phyloP scores from a whole-genome alignment of 2,797 vertebrate genomes.

The Squalus acanthias region DNA sequence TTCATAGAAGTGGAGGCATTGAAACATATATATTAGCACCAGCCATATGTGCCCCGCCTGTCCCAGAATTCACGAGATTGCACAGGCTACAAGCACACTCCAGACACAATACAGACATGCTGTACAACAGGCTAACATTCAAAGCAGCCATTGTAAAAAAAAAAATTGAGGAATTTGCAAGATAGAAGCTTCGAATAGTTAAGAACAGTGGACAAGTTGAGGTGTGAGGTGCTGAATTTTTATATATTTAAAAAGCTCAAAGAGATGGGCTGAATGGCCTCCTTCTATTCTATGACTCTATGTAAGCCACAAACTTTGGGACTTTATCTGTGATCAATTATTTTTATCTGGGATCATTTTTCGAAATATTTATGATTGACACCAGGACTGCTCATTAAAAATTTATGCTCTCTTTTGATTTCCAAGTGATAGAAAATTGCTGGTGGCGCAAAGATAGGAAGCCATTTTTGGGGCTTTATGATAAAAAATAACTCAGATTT shows the following conservation, averaged over 20 bases:
- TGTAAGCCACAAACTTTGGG: not conserved
- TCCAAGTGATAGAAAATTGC: no score
- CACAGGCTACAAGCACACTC: not conserved
- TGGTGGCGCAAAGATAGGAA: no score
- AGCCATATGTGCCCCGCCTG: not conserved
- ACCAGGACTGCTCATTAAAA: no score
- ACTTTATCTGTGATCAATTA: not conserved
- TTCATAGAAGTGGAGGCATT: not conserved
- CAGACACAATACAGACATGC: not conserved
- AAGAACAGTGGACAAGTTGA: not conserved
- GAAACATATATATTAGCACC: not conserved
- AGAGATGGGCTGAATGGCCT: no score
- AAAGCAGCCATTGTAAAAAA: not conserved
- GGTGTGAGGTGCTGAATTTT: not conserved
- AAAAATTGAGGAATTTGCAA: not conserved
- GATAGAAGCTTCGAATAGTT: not conserved
- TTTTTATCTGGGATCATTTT: no score
- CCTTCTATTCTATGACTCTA: no score
- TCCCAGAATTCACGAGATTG: not conserved
- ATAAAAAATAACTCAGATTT: no score
- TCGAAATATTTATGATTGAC: no score
- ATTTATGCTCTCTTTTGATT: no score
- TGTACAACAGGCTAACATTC: not conserved
- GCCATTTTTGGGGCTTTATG: no score
- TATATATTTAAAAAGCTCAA: not conserved